phyloP scores from a whole-genome alignment of 2,888 invertebrate species.

The Coenonympha arcania region DNA sequence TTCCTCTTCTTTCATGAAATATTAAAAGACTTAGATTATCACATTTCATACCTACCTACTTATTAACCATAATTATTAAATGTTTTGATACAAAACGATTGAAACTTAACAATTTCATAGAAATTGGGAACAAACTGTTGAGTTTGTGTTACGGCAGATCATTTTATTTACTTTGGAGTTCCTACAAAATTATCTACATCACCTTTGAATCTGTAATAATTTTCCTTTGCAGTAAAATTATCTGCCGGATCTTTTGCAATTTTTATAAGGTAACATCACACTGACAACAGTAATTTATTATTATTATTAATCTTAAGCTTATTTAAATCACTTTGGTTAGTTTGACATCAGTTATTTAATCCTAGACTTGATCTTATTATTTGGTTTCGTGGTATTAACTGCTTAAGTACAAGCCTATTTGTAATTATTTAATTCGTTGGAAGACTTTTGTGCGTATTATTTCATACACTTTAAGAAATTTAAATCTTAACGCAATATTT shows the following conservation, averaged over 20 bases:
- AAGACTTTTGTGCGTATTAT: conserved; percentile 5
- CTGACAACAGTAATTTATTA: neutral
- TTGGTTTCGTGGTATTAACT: too few relatives aligned
- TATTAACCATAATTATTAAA: conserved; percentile 7
- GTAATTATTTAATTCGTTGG: neutral
- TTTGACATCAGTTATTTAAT: neutral
- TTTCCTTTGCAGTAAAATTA: neutral
- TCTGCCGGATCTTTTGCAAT: neutral
- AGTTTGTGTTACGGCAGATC: neutral
- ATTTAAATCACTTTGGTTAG: conserved; percentile 9
- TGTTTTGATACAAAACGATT: conserved; percentile 67
- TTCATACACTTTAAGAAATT: neutral
- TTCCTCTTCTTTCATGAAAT: neutral
- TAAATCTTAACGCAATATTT: neutral
- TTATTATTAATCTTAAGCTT: conserved; percentile 1
- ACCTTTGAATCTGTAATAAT: neutral
- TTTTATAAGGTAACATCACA: neutral
- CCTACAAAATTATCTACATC: neutral
- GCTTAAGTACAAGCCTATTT: neutral
- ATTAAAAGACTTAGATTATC: neutral
- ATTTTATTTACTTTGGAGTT: neutral
- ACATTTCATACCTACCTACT: neutral
- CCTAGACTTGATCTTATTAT: too few relatives aligned
- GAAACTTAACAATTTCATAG: conserved; percentile 48
- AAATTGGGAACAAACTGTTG: conserved; percentile 39